Conservation (phyloP, 92 coral and sea anemone species). For the Parazoanthus darwini region DNA sequence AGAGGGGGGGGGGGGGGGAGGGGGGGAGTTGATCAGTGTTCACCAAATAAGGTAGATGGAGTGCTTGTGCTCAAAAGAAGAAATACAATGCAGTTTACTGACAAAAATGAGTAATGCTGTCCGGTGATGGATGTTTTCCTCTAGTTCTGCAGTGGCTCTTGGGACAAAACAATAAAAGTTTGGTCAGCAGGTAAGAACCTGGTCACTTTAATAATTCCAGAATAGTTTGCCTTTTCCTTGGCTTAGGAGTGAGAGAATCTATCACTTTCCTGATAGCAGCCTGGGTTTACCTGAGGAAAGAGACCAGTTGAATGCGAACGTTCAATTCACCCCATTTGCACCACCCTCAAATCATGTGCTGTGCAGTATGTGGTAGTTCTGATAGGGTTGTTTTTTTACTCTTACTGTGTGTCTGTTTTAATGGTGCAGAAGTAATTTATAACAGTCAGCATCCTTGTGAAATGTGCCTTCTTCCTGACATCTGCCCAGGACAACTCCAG, state of each 20-base stretch:
- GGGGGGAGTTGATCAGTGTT: too few species aligned
- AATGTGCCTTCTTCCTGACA: neutral
- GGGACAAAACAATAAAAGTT: constrained; percentile 94
- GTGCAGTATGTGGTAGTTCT: too few species aligned
- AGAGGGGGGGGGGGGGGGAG: too few species aligned
- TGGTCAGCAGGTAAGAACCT: constrained; percentile 94
- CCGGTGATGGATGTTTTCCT: neutral
- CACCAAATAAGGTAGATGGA: too few species aligned
- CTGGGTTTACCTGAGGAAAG: neutral
- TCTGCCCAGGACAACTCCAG: too few species aligned
- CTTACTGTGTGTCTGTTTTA: too few species aligned
- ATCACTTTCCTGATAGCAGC: neutral
- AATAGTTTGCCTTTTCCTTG: neutral
- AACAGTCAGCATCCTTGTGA: neutral
- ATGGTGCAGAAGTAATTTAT: too few species aligned
- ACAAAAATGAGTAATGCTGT: too few species aligned
- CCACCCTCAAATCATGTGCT: neutral
- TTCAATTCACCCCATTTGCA: neutral
- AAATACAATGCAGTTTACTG: too few species aligned
- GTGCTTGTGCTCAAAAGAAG: too few species aligned
- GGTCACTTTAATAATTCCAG: neutral
- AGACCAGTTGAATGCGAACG: neutral
- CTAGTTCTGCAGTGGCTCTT: constrained; percentile 97
- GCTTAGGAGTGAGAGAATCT: neutral
- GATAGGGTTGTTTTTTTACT: too few species aligned